Conservation (phyloP, 2,797 vertebrate genomes). For the Rhinatrema bivittatum region DNA sequence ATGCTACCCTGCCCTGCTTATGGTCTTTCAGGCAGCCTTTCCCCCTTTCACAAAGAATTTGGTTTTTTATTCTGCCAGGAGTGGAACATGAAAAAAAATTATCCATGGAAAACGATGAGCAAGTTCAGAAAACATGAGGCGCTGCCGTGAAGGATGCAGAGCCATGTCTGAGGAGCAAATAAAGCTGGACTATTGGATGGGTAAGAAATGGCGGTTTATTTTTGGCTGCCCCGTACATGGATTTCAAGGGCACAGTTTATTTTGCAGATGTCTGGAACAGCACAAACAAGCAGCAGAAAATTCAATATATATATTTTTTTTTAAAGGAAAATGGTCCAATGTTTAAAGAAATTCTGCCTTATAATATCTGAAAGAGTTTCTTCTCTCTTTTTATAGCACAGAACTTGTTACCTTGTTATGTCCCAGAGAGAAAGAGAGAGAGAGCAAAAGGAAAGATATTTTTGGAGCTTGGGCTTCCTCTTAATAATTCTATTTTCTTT, state of each 20-base stretch:
- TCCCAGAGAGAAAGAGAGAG: too few relatives aligned
- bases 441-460: too few relatives aligned
- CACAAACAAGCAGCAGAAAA: slow-evolving; percentile 31
- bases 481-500: too few relatives aligned
- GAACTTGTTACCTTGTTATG: too few relatives aligned
- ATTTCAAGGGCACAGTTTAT: slow-evolving; percentile 24
- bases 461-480: too few relatives aligned
- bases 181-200: slow-evolving; percentile 26
- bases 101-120: slow-evolving; percentile 22
- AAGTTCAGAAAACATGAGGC: slow-evolving; percentile 18
- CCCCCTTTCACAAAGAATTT: too few relatives aligned
- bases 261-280: slow-evolving; percentile 24
- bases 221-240: slow-evolving; percentile 32
- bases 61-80: too few relatives aligned
- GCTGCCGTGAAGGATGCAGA: slow-evolving; percentile 6
- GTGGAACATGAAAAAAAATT: neutral
- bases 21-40: too few relatives aligned
- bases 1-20: slow-evolving; percentile 6
- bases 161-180: slow-evolving; percentile 15
- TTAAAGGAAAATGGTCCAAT: neutral
- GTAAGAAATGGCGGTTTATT: slow-evolving; percentile 38
- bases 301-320: slow-evolving; percentile 20
- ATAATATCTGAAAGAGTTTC: too few relatives aligned
- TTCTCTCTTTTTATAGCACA: too few relatives aligned
- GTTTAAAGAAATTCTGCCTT: slow-evolving; percentile 3